Evolutionary conservation across 1,140 invertebrate genomes (phyloP).

Genomic region (Caenorhabditis remanei): DNA sequence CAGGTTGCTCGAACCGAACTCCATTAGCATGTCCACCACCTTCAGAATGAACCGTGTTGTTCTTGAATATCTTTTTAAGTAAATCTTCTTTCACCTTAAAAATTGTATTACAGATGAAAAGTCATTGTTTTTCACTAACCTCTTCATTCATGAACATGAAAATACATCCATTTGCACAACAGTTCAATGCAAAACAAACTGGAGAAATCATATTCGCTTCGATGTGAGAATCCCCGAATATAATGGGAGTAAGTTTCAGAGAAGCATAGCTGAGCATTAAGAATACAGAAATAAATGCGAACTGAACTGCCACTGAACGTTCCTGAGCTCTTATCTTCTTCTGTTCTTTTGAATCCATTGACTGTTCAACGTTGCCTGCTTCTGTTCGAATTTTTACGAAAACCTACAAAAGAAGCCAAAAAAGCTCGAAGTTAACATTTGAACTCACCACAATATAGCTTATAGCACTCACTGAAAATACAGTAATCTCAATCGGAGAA

Average conservation of each 20-base stretch:
- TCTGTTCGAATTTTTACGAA: not conserved
- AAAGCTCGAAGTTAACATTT: not conserved
- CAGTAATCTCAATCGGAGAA: not conserved
- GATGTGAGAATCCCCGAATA: not conserved
- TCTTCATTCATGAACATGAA: conserved; percentile 35
- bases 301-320: not conserved
- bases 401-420: not conserved
- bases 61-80: conserved; percentile 9
- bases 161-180: conserved; percentile 3
- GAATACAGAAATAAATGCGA: not conserved
- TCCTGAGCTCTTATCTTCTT: not conserved
- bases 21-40: too few species aligned
- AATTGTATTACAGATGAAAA: not conserved
- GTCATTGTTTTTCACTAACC: not conserved
- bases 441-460: not conserved
- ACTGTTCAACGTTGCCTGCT: not conserved
- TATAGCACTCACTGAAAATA: not conserved
- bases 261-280: not conserved
- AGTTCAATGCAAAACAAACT: not conserved
- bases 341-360: not conserved
- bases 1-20: not conserved
- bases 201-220: conserved; percentile 14
- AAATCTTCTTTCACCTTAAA: conserved; percentile 8
- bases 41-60: not conserved
- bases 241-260: not conserved